phyloP scores from a whole-genome alignment of 2,113 vertebrate genomes.

The Oxygymnocypris stewartii region DNA sequence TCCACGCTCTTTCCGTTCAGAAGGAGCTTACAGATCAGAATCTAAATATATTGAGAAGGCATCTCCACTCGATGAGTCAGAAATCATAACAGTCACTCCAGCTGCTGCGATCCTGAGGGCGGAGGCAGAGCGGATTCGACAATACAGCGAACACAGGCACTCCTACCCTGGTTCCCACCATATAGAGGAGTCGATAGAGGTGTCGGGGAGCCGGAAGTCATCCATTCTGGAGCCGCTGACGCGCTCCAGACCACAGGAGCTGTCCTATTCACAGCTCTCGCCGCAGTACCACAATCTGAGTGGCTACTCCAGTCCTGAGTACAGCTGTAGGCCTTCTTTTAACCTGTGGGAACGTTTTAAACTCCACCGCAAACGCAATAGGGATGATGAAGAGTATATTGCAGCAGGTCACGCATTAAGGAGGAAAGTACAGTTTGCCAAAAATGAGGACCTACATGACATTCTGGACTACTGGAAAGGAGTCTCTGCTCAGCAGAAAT shows the following conservation, averaged over 20 bases:
- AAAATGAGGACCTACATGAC: constrained; percentile 98
- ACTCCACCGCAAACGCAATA: constrained; percentile 91
- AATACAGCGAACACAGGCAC: constrained; percentile 92
- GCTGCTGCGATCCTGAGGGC: constrained; percentile 85
- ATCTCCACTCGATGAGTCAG: constrained; percentile 75
- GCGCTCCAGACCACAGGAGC: constrained; percentile 86
- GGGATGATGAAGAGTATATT: constrained; percentile 85
- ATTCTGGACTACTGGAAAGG: constrained; percentile 99
- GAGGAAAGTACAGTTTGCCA: constrained; percentile 98
- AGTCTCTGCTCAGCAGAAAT: constrained; percentile 97
- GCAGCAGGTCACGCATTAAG: constrained; percentile 95
- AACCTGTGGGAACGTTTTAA: constrained; percentile 96
- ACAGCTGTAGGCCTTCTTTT: constrained; percentile 85
- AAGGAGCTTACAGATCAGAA: constrained; percentile 84
- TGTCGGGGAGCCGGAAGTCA: constrained; percentile 79
- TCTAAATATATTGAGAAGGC: constrained; percentile 90
- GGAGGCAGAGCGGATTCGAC: constrained; percentile 91
- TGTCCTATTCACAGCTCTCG: constrained; percentile 92
- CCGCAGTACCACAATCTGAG: constrained; percentile 95
- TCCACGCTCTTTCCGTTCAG: constrained; percentile 88
- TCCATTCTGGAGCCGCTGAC: constrained; percentile 92
- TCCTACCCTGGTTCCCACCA: constrained; percentile 86
- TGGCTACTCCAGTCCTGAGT: constrained; percentile 92
- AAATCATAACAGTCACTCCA: constrained; percentile 87
- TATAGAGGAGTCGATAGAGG: constrained; percentile 67